Base-by-base conservation (phyloP, 2,888 invertebrate species). In the Tribolium freemani region DNA sequence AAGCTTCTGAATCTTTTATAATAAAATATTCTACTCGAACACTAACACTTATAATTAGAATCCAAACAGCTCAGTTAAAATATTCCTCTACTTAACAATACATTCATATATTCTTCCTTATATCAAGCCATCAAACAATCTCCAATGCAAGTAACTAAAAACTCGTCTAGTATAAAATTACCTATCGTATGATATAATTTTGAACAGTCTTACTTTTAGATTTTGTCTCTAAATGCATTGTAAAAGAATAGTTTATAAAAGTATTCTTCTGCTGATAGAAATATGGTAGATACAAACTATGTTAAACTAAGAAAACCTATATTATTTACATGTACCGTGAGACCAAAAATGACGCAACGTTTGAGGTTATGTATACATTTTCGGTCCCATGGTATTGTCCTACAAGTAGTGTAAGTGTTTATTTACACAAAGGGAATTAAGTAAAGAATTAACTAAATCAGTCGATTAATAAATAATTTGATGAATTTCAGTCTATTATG, bases 21-120 rank as follows among this genome's bases (percentile, higher is more conserved):
- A 80, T 84, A 82, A 84, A 83, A 84, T 83, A 84, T 73, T 83
- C 84, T 84, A 84, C 82, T 82, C 83, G 82, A 83, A 81, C 84
- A 84, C 85, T 84, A 84, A 85, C 85, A 84, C 84, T 83, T 84
- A 84, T 79, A 80, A 76, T 82, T 76, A 69, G 76, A 82, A 82
- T 79, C 80, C 80, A 78, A 82, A 82, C 82, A 82, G 79, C 44
- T 69, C 71, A 30, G 63, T 16, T 74, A 76, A 75, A 80, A 81
- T 82, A 82, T 82, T 80, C 78, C 79, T 80, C 79, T 81, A 82
- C 80, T 81, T 80, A 82, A 82, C 81, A 80, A 76, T 77, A 79
- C 79, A 80, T 77, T 80, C 79, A 79, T 78, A 78, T 76, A 76
- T 73, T 60, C 30, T 60, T 46, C 57, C 20, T 60, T 60, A 72